These are phyloP conservation scores for Myotis pilosus DNA, from an alignment of 2,797 vertebrate genomes.

Conservation along the genomic window DNA sequence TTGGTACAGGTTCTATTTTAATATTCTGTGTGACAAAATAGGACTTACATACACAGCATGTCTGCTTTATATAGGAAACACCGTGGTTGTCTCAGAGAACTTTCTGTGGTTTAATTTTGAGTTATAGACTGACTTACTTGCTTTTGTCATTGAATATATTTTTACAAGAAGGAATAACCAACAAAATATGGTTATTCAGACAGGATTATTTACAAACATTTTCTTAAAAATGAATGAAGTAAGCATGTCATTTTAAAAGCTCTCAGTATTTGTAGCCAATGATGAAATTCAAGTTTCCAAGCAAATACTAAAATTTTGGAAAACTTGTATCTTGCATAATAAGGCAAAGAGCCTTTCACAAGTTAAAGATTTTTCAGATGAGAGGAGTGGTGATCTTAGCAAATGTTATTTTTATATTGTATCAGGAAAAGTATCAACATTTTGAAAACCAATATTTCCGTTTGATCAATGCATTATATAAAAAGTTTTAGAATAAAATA, in stretches of 20 bases:
- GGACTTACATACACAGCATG: background rate
- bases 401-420: background rate
- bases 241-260: background rate
- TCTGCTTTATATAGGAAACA: background rate
- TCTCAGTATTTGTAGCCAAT: background rate
- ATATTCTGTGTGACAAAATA: background rate
- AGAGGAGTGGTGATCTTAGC: background rate
- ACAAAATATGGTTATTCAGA: background rate
- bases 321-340: background rate
- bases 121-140: background rate
- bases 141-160: background rate
- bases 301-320: conserved; percentile 33
- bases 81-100: background rate
- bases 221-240: conserved; percentile 33
- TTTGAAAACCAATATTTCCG: background rate
- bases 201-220: background rate
- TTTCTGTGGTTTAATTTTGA: background rate
- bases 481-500: background rate
- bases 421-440: background rate
- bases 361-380: background rate
- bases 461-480: background rate
- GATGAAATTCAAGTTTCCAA: conserved; percentile 23
- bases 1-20: background rate
- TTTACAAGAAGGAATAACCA: background rate
- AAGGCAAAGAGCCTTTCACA: background rate